Evolutionary conservation across 2,888 invertebrate species (phyloP), one percentile per base, ranked within the genome.

Genomic region (Eupithecia subfuscata): DNA sequence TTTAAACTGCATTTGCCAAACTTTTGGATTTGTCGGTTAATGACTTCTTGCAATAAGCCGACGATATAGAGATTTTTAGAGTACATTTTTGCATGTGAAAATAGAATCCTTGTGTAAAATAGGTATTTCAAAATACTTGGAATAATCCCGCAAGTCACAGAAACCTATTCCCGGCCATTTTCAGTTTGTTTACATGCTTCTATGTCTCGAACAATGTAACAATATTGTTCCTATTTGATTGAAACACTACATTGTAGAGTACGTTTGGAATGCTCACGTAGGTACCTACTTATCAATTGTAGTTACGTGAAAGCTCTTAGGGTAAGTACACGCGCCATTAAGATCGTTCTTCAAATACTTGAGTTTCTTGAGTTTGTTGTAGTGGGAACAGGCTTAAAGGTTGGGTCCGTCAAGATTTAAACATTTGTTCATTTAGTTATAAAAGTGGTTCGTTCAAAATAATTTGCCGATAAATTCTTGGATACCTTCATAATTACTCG

Each of bases 151-250:
- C 3, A n/a, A 56, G 56, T 11, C 22, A 11, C 4, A 22, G 22
- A 22, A 11, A 56, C 22, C 22, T 4, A 4, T 56, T 60, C 25
- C 6, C 25, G 56, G n/a, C 12, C 25, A 56, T 60, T 14, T 25
- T 60, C 1, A 60, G 60, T 60, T 60, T 14, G 25, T 14, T 25
- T 60, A 25, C 60, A 25, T 60, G 60, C 25, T 22, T 56, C 12
- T 22, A 34, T 18, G 37, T 37, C 11, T 37, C 14, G 12, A n/a
- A 67, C 63, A 75, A 69, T 40, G 45, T 74, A 65, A 40, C 40
- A 70, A 70, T 71, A 67, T 67, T 40, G 48, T 75, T 71, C 64
- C 30, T 75, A 56, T 73, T 73, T 68, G 63, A 71, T 71, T 71
- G 52, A 69, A 68, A 71, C 34, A 40, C 25, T 63, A 71, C 71